A percentile compares a stretch with the other conserved stretches of the same genome.
Conservation (phyloP, 2,113 vertebrate genomes). For the Gymnorhina tibicen region DNA sequence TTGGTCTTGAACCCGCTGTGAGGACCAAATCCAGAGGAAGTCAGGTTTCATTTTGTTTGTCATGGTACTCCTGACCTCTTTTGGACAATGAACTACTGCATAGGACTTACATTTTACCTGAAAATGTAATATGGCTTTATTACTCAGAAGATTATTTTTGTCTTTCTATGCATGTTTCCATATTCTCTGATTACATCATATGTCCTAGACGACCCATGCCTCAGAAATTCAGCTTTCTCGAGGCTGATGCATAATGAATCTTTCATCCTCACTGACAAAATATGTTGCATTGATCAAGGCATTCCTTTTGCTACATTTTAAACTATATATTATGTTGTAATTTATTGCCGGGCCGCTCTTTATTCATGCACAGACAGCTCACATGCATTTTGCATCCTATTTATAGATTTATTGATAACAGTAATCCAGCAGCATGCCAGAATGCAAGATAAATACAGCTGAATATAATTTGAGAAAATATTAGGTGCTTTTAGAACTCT, state of each 20-base stretch:
- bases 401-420: neutral
- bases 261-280: neutral
- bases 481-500: constrained; percentile 30
- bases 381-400: constrained; percentile 9
- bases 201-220: neutral
- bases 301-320: constrained; percentile 3
- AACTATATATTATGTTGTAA: constrained; percentile 28
- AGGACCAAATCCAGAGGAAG: neutral
- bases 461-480: constrained; percentile 20
- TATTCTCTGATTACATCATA: constrained; percentile 7
- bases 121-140: neutral
- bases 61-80: neutral
- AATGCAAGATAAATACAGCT: neutral
- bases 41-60: neutral
- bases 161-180: neutral
- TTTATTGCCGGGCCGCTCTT: neutral
- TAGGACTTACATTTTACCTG: neutral
- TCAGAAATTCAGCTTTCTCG: neutral
- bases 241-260: constrained; percentile 1
- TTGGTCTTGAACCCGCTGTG: neutral
- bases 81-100: neutral
- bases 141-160: neutral
- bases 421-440: neutral
- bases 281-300: neutral
- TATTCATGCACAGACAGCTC: neutral